Evolutionary conservation across 2,888 invertebrate genomes (phyloP).

Genomic region (Automeris io): DNA sequence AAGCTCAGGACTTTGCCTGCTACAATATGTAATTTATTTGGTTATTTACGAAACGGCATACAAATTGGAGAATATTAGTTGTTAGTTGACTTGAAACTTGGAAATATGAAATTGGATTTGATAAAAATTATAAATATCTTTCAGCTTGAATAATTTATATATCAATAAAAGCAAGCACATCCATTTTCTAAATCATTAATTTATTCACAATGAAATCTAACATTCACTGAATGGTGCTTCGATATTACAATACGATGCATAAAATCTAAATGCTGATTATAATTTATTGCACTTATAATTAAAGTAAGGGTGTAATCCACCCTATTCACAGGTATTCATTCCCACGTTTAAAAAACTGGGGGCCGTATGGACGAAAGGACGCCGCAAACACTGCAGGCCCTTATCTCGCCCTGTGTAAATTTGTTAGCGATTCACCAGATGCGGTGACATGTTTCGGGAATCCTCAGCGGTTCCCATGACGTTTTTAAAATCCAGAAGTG

Average conservation of each 20-base stretch:
- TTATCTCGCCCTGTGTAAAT: slow-evolving; percentile 28
- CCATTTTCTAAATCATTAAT: too few species aligned
- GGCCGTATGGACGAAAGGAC: slow-evolving; percentile 55
- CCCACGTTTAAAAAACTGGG: slow-evolving; percentile 61
- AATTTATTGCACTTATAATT: slow-evolving; percentile 68
- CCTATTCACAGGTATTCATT: slow-evolving; percentile 55
- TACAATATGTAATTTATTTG: too few species aligned
- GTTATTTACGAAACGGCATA: too few species aligned
- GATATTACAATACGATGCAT: neutral
- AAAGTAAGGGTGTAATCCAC: slow-evolving; percentile 46
- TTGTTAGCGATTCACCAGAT: slow-evolving; percentile 30
- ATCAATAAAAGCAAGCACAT: too few species aligned
- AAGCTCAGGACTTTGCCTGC: too few species aligned
- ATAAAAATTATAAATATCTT: too few species aligned
- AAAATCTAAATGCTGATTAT: slow-evolving; percentile 51
- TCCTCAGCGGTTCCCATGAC: slow-evolving; percentile 22
- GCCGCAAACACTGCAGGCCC: slow-evolving; percentile 13
- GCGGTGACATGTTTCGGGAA: slow-evolving; percentile 19
- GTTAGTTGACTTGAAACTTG: too few species aligned
- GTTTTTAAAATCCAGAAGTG: slow-evolving; percentile 13
- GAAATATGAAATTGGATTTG: too few species aligned
- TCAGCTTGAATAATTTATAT: too few species aligned
- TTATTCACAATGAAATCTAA: too few species aligned
- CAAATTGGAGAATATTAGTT: too few species aligned
- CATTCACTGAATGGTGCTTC: too few species aligned